Conservation (phyloP, 2,113 vertebrate species). For the Paramisgurnus dabryanus region DNA sequence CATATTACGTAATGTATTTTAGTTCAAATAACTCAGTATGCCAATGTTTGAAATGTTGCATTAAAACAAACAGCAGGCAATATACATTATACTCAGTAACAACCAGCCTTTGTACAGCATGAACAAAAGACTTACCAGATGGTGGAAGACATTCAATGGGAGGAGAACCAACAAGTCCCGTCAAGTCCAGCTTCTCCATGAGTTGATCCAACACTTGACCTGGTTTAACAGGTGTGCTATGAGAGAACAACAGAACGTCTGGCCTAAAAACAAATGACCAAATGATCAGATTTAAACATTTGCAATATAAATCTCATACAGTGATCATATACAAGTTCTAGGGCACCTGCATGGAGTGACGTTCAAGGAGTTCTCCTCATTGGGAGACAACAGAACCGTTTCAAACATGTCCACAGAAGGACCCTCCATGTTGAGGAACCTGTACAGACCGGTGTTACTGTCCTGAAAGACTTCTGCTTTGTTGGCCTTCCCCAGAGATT, state of each 20-base stretch:
- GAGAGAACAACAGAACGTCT: conserved; percentile 64
- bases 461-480: conserved; percentile 83
- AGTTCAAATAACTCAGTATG: too few species aligned
- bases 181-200: conserved; percentile 79
- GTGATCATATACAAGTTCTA: neutral
- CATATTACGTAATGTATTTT: neutral
- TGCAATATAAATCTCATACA: neutral
- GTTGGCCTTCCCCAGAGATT: conserved; percentile 84
- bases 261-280: conserved; percentile 63
- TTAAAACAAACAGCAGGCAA: too few species aligned
- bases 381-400: conserved; percentile 68
- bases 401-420: conserved; percentile 68
- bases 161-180: conserved; percentile 66
- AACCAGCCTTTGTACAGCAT: too few species aligned
- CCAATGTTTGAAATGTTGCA: neutral
- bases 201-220: conserved; percentile 73
- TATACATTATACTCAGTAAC: too few species aligned
- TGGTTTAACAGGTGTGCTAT: conserved; percentile 66
- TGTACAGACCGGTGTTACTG: conserved; percentile 86
- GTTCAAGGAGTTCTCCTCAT: conserved; percentile 61
- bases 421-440: conserved; percentile 74
- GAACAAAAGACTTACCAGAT: conserved; percentile 70
- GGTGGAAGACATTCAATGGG: conserved; percentile 73
- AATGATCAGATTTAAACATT: neutral
- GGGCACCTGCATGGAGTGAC: conserved; percentile 54